These are phyloP conservation scores for Onychostruthus taczanowskii DNA, from an alignment of 2,113 vertebrate species.

Conservation along the genomic window DNA sequence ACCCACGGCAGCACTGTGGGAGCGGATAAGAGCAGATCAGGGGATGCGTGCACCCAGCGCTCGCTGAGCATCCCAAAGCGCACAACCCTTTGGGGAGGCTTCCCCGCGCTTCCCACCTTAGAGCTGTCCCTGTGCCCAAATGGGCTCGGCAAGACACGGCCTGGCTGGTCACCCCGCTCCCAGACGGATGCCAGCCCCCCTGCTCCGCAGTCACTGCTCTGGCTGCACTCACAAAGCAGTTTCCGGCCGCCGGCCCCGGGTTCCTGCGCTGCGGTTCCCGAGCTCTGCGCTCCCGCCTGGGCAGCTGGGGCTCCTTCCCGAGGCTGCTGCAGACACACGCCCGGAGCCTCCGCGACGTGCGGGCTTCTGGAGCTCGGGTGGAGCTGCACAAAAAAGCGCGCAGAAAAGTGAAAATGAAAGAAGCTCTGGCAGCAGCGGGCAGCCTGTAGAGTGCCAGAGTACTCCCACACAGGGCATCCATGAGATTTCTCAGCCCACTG, in stretches of 20 bases:
- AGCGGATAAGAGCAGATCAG: not conserved
- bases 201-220: fast-evolving
- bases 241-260: fast-evolving
- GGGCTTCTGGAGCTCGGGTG: not conserved
- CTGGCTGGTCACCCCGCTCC: not conserved
- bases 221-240: not conserved
- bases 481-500: not conserved
- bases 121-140: not conserved
- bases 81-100: not conserved
- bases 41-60: fast-evolving
- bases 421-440: fast-evolving
- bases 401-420: constrained; percentile 10
- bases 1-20: fast-evolving
- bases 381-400: not conserved
- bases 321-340: not conserved
- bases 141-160: not conserved
- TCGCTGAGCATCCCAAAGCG: not conserved
- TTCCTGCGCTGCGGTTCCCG: fast-evolving
- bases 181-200: not conserved
- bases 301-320: fast-evolving
- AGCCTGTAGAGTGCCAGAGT: not conserved
- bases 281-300: not conserved
- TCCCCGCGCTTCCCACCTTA: fast-evolving
- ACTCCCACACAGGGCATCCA: not conserved
- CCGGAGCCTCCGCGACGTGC: fast-evolving